Base-by-base conservation (phyloP, 1,140 invertebrate species). In the Camponotus vicinus region DNA sequence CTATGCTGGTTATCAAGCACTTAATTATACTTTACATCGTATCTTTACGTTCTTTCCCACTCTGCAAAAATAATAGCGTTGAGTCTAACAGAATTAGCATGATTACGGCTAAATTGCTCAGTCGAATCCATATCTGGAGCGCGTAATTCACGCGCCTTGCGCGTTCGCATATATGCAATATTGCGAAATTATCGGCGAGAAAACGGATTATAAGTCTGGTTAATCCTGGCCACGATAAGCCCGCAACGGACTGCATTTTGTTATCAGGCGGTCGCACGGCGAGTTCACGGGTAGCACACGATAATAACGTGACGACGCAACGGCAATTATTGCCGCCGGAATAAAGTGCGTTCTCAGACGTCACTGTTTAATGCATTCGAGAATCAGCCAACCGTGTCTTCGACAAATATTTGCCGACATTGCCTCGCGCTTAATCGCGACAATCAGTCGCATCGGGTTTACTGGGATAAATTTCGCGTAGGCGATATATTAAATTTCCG, bases 151-250 rank as follows among this genome's bases (percentile, higher is more conserved):
- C 67, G 66, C 32, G 45, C 8, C 21, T 80, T 18, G 21, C 45
- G 32, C 61, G 21, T 15, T 3, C 40, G 61, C 40, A 42, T 27
- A 61, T 66, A 37, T 18, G 34, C 49, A 82, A 70, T 82, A 82
- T 71, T 63, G 66, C 70, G 34, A 40, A 37, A 63, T 76, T 76
- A 76, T 84, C 80, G 55, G 71, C 45, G 32, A 49, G 71, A 49
- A 75, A 73, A 82, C 27, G 67, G 42, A 64, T 84, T 77, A 77
- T 76, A 77, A 84, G 70, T n/a, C 27, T 15, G 40, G 32, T 64
- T 84, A 76, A 84, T 84, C 59, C 55, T 27, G 18, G 40, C 8
- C n/a, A n/a, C 32, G 80, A 84, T 84, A 84, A 84, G 59, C 57
- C 3, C 57, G 45, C 13, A 52, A 59, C 71, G 59, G 40, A 45